phyloP scores from a whole-genome alignment of 2,888 invertebrate species.

The Hydraecia micacea region DNA sequence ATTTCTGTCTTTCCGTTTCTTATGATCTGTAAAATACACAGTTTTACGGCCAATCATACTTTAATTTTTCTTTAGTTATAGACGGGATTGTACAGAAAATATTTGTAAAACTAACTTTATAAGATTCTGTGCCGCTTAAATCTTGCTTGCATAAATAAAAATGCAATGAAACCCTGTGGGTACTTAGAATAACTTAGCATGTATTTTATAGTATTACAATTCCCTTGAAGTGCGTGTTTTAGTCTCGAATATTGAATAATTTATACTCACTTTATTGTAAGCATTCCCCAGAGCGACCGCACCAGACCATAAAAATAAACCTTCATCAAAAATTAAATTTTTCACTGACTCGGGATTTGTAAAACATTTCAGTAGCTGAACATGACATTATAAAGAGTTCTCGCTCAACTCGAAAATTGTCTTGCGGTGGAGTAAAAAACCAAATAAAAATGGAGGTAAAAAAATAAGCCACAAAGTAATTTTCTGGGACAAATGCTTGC shows the following conservation, averaged over 20 bases:
- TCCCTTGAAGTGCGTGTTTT: neutral
- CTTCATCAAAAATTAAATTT: constrained; percentile 63
- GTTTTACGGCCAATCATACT: constrained; percentile 49
- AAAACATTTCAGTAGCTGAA: constrained; percentile 58
- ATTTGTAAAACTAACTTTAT: constrained; percentile 21
- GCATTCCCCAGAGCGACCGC: constrained; percentile 9
- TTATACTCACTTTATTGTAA: constrained; percentile 33
- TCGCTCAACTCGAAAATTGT: constrained; percentile 53
- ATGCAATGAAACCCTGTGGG: constrained; percentile 12
- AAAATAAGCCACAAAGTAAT: constrained; percentile 13
- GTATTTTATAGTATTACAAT: constrained; percentile 16
- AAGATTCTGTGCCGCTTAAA: constrained; percentile 5
- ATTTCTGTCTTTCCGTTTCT: constrained; percentile 44
- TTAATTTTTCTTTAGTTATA: constrained; percentile 27
- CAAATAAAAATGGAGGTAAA: constrained; percentile 23
- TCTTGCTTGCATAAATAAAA: constrained; percentile 23
- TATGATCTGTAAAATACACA: constrained; percentile 35
- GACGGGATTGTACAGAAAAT: constrained; percentile 16
- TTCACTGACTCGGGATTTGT: constrained; percentile 60
- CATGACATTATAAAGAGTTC: constrained; percentile 41
- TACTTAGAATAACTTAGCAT: neutral
- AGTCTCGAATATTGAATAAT: constrained; percentile 29
- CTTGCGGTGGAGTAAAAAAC: constrained; percentile 14
- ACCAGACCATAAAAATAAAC: constrained; percentile 58
- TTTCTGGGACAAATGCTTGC: constrained; percentile 17